phyloP scores from a whole-genome alignment of 2,888 invertebrate genomes.

The Rhorus exstirpatorius region DNA sequence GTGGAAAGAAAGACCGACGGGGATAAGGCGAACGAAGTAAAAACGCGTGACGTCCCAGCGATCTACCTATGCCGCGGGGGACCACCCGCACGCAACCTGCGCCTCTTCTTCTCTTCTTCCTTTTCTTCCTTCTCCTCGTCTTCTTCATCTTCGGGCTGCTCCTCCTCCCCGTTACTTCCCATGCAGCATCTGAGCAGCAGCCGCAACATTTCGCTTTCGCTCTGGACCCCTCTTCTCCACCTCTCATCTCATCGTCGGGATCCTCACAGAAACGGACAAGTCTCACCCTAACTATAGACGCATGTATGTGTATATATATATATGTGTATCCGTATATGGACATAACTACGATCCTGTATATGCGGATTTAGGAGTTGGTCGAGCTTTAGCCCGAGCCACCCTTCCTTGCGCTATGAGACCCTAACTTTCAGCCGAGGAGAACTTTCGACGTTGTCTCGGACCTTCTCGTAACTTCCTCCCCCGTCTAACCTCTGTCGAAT shows the following conservation, averaged over 20 bases:
- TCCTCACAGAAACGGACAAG: conserved; percentile 50
- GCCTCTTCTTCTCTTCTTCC: conserved; percentile 76
- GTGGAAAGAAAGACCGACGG: conserved; percentile 62
- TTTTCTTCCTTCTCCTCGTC: conserved; percentile 67
- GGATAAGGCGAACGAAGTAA: conserved; percentile 74
- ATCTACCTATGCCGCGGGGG: conserved; percentile 81
- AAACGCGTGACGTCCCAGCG: conserved; percentile 79
- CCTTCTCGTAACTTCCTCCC: conserved; percentile 26
- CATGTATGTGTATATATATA: conserved; percentile 35
- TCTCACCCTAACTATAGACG: conserved; percentile 57
- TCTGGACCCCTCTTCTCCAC: conserved; percentile 36
- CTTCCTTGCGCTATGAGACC: conserved; percentile 32
- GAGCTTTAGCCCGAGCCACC: conserved; percentile 57
- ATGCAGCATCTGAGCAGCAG: conserved; percentile 48
- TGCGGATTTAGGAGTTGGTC: conserved; percentile 70
- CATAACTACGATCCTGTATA: conserved; percentile 52
- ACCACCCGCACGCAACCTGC: conserved; percentile 84
- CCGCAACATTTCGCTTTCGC: conserved; percentile 47
- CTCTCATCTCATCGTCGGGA: conserved; percentile 40
- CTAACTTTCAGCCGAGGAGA: conserved; percentile 50
- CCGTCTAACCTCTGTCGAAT: conserved; percentile 42
- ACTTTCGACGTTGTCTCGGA: conserved; percentile 63
- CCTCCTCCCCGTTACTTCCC: conserved; percentile 47
- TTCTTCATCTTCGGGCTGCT: conserved; percentile 61
- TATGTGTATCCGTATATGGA: neutral